Evolutionary conservation across 1,140 invertebrate species (phyloP), one percentile per base, ranked within the genome.

Genomic region (Cepaea nemoralis): DNA sequence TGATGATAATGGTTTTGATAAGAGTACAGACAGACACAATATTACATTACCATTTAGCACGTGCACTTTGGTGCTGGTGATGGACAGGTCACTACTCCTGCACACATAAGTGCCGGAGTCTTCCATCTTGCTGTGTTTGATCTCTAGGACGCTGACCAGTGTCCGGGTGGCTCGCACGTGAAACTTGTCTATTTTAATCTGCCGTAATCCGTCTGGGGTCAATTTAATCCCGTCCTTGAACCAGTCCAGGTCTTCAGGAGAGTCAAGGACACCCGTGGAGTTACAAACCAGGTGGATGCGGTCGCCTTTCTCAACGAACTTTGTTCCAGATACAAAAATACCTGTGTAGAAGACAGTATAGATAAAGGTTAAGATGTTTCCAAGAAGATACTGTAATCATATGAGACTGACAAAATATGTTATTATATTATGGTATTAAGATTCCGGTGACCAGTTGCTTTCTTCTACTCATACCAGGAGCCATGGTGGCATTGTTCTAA

Each of bases 151-250:
- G 42, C 84, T 85, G 69, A 83, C 83, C 69, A 85, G 69, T n/a
- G 80, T 81, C 48, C 70, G 79, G 10, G 83, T 63, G 19, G 75
- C 37, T 39, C 45, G 80, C 14, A 83, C 39, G 19, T 76, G 33
- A 75, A 83, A 85, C 71, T 85, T 85, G 70, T 85, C 14, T 85
- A 82, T n/a, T 77, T 81, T 37, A 86, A 77, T 35, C 84, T 80
- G 33, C 75, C 75, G 40, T 63, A 37, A 27, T 77, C 79, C 50
- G 22, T 55, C 83, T 10, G 85, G 77, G 1, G 81, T 81, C 50
- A 86, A 70, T 81, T 86, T 86, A 73, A 84, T 73, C 27, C 87
- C 87, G 73, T 87, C 86, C 77, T 86, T 86, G 77, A 88, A 88
- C 87, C 87, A 88, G 85, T 87, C 85, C 48, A 87, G 39, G 59